Percentiles rank a stretch among this genome's conserved stretches.
phyloP scores from a whole-genome alignment of 2,888 invertebrate genomes.

The Pantelozetes paolii region DNA sequence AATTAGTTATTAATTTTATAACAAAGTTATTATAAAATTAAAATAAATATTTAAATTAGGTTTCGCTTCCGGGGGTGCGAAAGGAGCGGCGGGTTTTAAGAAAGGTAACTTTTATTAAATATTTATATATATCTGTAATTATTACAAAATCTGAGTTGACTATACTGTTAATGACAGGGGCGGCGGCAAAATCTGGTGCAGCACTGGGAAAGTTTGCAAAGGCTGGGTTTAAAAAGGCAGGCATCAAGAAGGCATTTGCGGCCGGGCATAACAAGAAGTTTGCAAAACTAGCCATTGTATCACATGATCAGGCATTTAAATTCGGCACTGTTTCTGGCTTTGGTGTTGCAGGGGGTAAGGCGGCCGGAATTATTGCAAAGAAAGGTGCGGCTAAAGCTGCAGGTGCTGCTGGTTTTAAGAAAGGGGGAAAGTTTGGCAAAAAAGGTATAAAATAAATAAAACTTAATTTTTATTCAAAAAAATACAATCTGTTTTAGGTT shows the following conservation, averaged over 20 bases:
- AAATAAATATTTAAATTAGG: no score
- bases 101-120: no score
- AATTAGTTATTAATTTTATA: background rate
- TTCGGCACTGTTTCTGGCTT: background rate
- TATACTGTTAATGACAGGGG: no score
- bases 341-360: conserved; percentile 29
- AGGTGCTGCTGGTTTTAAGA: background rate
- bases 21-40: background rate
- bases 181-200: background rate
- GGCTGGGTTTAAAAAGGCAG: conserved; percentile 33
- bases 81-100: conserved; percentile 31
- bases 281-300: conserved; percentile 21
- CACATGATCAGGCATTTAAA: conserved; percentile 34
- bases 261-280: conserved; percentile 37
- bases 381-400: conserved; percentile 7
- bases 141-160: no score
- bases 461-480: no score
- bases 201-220: background rate
- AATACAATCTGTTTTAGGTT: no score
- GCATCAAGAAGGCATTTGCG: conserved; percentile 26
- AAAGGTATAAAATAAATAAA: no score
- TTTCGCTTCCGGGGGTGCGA: conserved; percentile 20
- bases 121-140: no score
- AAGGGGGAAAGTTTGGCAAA: conserved; percentile 5
- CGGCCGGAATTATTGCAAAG: background rate